Percentiles rank a stretch among this genome's conserved stretches.
Conservation (phyloP, 2,113 vertebrate species). For the Trichechus manatus region DNA sequence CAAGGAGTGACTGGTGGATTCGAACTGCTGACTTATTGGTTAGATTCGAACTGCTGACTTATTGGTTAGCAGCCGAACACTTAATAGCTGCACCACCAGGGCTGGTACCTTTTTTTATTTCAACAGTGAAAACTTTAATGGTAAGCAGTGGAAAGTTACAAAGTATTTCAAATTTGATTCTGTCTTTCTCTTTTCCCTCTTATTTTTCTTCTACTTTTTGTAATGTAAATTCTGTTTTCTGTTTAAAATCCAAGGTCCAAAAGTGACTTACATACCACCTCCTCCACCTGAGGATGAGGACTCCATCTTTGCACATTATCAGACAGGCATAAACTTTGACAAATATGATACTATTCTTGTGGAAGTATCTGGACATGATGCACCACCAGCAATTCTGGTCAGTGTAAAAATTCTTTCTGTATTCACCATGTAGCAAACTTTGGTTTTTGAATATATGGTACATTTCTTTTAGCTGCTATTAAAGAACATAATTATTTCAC, state of each 20-base stretch:
- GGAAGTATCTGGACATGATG: slow-evolving; percentile 92
- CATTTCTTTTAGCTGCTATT: neutral
- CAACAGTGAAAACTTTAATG: slow-evolving; percentile 12
- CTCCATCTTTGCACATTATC: slow-evolving; percentile 93
- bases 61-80: no score
- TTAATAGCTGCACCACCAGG: no score
- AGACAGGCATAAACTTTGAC: slow-evolving; percentile 95
- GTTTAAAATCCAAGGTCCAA: slow-evolving; percentile 88
- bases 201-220: neutral
- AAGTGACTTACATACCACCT: slow-evolving; percentile 94
- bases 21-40: no score
- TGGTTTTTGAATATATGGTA: neutral
- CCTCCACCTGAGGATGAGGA: slow-evolving; percentile 92
- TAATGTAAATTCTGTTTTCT: slow-evolving; percentile 58
- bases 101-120: neutral
- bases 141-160: neutral
- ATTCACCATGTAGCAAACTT: neutral
- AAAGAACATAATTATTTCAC: neutral
- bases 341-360: slow-evolving; percentile 96
- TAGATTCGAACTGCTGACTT: no score
- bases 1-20: no score
- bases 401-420: slow-evolving; percentile 77
- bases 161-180: neutral
- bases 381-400: slow-evolving; percentile 93
- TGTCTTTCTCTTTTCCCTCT: neutral